These are phyloP conservation scores for Dendrocincla tyrannina DNA, from an alignment of 2,797 vertebrate genomes.

Conservation along the genomic window DNA sequence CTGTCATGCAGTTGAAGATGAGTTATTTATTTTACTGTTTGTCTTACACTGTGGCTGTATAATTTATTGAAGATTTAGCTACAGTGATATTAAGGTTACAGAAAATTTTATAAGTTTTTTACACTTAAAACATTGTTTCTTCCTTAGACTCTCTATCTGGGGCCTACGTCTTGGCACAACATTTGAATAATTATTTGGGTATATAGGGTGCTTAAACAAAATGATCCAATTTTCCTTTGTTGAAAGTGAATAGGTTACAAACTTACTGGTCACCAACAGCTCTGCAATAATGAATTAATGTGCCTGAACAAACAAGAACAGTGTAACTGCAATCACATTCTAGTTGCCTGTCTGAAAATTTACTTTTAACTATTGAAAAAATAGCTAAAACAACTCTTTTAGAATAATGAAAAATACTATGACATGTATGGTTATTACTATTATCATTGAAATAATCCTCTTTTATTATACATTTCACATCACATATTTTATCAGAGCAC, in stretches of 20 bases:
- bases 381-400: neutral
- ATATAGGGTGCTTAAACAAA: neutral
- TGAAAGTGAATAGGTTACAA: neutral
- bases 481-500: neutral
- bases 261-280: neutral
- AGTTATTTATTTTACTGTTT: neutral
- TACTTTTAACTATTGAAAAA: neutral
- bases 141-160: neutral
- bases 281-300: neutral
- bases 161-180: neutral
- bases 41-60: neutral
- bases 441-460: neutral
- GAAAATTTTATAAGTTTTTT: neutral
- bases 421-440: neutral
- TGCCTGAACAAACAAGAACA: neutral
- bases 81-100: neutral
- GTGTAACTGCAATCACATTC: neutral
- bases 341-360: neutral
- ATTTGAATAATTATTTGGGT: neutral
- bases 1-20: fast-evolving
- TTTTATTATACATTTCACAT: neutral
- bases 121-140: neutral
- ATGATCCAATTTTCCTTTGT: neutral
- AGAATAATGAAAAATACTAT: neutral
- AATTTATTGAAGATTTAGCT: neutral